Evolutionary conservation across 2,797 vertebrate genomes (phyloP), one percentile per base, ranked within the genome.

Genomic region (Cyclura pinguis): DNA sequence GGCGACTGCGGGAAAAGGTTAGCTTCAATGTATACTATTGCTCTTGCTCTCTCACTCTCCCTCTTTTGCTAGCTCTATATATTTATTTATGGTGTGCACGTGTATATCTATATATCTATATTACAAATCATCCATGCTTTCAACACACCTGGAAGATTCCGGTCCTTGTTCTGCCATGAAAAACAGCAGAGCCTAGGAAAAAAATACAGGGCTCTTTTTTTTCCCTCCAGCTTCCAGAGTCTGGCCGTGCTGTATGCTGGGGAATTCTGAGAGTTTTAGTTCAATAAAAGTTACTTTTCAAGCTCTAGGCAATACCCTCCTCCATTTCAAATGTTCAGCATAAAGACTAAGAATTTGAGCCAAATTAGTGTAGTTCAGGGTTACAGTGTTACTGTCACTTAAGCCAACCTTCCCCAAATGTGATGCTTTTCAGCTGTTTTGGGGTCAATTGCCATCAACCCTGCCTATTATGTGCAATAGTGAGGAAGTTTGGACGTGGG

Each of bases 11-110:
- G 0, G 35, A 16, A 92, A 92, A 95, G 95, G 90, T 91, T 82
- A 72, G 88, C 94, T 91, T 93, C 78, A 87, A 93, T 93, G 89
- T 57, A 0, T 57, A 50, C 90, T 80, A 80, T 86, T 47, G 92
- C 87, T 86, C 22, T 32, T 64, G 91, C 78, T 3, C 35, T 74
- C 73, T 38, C 52, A 2, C 57, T 42, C 18, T 64, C 20, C 69
- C 18, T 76, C 27, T 62, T n/a, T 74, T 6, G 6, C 32, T 73
- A 84, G 29, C 22, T 20, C 27, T 27, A 32, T 85, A 7, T 85
- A 74, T 88, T 86, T 91, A 16, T 82, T 57, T 78, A 85, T 80
- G 64, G 72, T 3, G 13, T n/a, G 16, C 8, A 47, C 27, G 29
- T 67, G 67, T 73, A 50, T 90, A 55, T 62, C 74, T 85, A 20